phyloP scores from a whole-genome alignment of 2,113 vertebrate genomes.

The Cebus imitator region DNA sequence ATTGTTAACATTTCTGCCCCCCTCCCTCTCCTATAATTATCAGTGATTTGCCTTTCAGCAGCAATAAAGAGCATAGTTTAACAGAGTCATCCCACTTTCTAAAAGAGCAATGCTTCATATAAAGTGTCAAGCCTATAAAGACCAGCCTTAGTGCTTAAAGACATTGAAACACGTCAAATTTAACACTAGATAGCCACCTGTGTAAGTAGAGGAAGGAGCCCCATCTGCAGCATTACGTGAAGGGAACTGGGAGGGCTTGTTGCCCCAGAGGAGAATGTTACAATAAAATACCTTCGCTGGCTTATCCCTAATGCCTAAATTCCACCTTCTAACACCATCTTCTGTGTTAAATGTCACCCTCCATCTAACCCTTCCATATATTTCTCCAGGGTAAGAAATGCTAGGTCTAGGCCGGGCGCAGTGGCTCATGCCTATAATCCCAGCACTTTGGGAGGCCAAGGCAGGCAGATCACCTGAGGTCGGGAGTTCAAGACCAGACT shows the following conservation, averaged over 20 bases:
- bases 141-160: background rate
- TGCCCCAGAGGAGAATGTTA: background rate
- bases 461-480: too few species aligned
- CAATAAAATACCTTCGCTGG: background rate
- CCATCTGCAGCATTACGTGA: background rate
- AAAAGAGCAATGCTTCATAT: background rate
- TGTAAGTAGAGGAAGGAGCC: background rate
- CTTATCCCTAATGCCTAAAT: background rate
- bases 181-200: background rate
- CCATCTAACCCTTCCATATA: background rate
- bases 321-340: background rate
- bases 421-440: too few species aligned
- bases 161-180: background rate
- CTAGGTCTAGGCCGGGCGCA: background rate
- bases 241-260: background rate
- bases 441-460: too few species aligned
- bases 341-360: background rate
- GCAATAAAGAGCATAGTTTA: background rate
- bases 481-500: too few species aligned
- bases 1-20: background rate
- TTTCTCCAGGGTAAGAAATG: background rate
- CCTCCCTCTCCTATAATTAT: background rate
- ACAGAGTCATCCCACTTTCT: background rate
- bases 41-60: background rate
- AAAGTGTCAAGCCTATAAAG: background rate